Percentiles rank a stretch among this genome's conserved stretches.
phyloP scores from a whole-genome alignment of 2,113 vertebrate genomes.

The Monopterus albus region DNA sequence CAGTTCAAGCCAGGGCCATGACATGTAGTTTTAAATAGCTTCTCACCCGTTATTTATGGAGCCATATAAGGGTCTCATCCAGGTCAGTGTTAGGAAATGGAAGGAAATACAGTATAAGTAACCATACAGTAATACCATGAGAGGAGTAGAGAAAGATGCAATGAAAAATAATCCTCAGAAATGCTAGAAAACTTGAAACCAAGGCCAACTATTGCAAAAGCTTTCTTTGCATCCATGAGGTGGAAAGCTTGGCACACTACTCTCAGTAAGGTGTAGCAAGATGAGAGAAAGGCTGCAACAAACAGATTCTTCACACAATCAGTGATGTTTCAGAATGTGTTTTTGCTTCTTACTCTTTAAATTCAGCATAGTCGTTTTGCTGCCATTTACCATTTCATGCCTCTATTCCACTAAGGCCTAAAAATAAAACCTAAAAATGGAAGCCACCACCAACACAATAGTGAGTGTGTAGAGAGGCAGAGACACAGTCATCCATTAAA shows the following conservation, averaged over 20 bases:
- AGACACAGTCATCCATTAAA: not conserved
- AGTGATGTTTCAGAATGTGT: not conserved
- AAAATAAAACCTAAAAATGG: not conserved
- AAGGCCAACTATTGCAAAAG: no score
- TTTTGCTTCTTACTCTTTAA: not conserved
- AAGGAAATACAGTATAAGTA: not conserved
- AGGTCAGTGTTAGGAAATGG: conserved; percentile 2
- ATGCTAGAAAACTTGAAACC: no score
- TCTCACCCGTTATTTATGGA: conserved; percentile 44
- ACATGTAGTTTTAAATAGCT: conserved; percentile 54
- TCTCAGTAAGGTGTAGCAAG: not conserved
- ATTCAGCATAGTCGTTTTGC: not conserved
- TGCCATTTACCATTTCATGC: not conserved
- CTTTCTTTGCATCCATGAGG: no score
- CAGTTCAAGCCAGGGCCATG: conserved; percentile 51
- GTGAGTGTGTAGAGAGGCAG: not conserved
- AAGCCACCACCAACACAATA: not conserved
- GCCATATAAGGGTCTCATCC: not conserved
- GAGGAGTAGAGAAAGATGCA: not conserved
- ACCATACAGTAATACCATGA: not conserved
- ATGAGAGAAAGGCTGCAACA: not conserved
- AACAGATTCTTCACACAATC: conserved; percentile 4
- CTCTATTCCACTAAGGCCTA: not conserved
- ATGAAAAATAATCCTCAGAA: no score
- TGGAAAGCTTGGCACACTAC: not conserved